Evolutionary conservation across 2,888 invertebrate species (phyloP), one percentile per base, ranked within the genome.

Genomic region (Leptura quadrifasciata): DNA sequence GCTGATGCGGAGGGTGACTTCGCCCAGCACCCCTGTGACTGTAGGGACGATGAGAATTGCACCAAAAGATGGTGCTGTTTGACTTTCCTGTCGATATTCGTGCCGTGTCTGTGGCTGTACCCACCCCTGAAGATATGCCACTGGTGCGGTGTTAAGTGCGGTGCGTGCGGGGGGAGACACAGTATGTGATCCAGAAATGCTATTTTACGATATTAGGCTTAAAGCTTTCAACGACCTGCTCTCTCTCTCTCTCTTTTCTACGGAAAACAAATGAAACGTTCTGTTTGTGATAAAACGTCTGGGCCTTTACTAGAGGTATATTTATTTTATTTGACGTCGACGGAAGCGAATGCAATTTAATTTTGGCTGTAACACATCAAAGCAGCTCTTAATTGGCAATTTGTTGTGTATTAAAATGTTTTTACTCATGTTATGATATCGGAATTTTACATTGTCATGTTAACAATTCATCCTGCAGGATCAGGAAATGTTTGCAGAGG

Each of bases 21-120:
- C 88, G 93, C 93, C 71, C 93, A 94, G 86, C 96, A 95, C 87
- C 97, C 97, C 9, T 98, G 97, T 91, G 93, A 94, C 79, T 96
- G 96, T 89, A 91, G 90, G 24, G 90, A 91, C 35, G 94, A 94
- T 87, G 92, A 93, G 77, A 92, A 93, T 76, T 96, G 95, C 89
- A 91, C 93, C 73, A 94, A 94, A 84, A 93, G 96, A 90, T 98
- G 98, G 97, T 88, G 95, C 81, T 95, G 96, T 74, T 90, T 98
- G 82, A 93, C 96, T 31, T 91, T 98, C 78, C 92, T 98, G 72
- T 96, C 96, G 76, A 90, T 97, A 80, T 90, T 98, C 84, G 95
- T 98, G 86, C 98, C 98, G 82, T 98, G 98, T 90, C 91, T 98
- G 85, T 98, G 98, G 93, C 95, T 97, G 90, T 98, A 98, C 91